A percentile compares a stretch with the other conserved stretches of the same genome.
Evolutionary conservation across 1,140 invertebrate species (phyloP).

Genomic region (Zaprionus camerounensis): DNA sequence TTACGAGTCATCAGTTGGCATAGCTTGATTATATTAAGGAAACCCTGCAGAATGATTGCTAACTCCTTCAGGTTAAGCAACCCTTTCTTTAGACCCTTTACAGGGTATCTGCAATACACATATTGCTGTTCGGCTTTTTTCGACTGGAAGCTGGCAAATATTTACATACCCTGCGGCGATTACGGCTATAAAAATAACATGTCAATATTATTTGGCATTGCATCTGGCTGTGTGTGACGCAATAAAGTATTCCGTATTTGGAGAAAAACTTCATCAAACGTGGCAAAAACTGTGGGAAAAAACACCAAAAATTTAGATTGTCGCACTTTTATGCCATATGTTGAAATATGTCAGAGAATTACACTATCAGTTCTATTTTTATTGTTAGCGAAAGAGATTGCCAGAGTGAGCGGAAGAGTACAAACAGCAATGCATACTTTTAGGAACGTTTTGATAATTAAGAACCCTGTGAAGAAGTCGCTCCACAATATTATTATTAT

Average conservation of each 20-base stretch:
- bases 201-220: background rate
- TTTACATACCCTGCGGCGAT: slow-evolving; percentile 6
- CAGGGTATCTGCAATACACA: background rate
- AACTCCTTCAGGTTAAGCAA: too few species aligned
- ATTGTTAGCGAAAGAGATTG: background rate
- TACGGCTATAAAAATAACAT: slow-evolving; percentile 6
- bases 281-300: background rate
- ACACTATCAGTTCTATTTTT: background rate
- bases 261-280: background rate
- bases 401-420: background rate
- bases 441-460: background rate
- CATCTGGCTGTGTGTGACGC: background rate
- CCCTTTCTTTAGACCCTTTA: background rate
- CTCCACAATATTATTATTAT: background rate
- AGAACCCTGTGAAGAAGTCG: background rate
- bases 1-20: too few species aligned
- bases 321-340: background rate
- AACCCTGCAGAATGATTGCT: too few species aligned
- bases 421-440: background rate
- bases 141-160: background rate
- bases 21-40: too few species aligned
- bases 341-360: background rate
- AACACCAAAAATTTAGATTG: background rate
- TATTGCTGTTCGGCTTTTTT: background rate
- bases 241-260: background rate